phyloP scores from a whole-genome alignment of 2,888 invertebrate genomes.

The Lithodes maja region DNA sequence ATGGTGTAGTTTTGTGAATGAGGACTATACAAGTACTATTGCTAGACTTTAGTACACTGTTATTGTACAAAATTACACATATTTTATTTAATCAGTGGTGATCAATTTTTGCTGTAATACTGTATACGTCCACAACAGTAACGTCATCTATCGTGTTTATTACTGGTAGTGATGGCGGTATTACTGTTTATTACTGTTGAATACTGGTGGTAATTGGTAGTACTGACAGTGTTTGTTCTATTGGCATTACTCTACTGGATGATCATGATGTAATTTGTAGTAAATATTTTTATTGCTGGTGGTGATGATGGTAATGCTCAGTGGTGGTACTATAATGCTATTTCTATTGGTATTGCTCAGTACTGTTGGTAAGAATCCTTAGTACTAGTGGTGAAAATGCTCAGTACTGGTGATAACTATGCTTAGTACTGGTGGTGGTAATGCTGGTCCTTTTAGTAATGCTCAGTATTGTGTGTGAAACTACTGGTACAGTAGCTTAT shows the following conservation, averaged over 20 bases:
- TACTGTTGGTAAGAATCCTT: not conserved
- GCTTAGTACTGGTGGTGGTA: conserved; percentile 5
- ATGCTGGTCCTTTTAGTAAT: not conserved
- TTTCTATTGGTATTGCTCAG: not conserved
- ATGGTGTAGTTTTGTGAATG: too few relatives aligned
- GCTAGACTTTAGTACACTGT: too few relatives aligned
- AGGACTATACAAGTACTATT: too few relatives aligned
- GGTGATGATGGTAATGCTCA: not conserved
- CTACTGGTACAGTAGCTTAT: not conserved
- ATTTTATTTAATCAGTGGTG: too few relatives aligned
- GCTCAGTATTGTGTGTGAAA: not conserved
- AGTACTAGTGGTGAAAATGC: not conserved
- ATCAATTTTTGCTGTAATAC: too few relatives aligned
- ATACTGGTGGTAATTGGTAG: not conserved
- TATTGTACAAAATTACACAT: too few relatives aligned
- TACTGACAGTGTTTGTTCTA: not conserved
- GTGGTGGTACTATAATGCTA: not conserved
- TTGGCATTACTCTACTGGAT: not conserved
- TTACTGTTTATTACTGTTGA: too few relatives aligned
- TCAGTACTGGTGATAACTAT: not conserved
- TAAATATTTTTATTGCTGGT: not conserved
- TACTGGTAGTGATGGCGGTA: too few relatives aligned
- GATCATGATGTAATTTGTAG: not conserved
- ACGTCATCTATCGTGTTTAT: too few relatives aligned
- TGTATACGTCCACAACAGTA: too few relatives aligned